Evolutionary conservation across 2,113 vertebrate species (phyloP).

Genomic region (Anguilla rostrata): DNA sequence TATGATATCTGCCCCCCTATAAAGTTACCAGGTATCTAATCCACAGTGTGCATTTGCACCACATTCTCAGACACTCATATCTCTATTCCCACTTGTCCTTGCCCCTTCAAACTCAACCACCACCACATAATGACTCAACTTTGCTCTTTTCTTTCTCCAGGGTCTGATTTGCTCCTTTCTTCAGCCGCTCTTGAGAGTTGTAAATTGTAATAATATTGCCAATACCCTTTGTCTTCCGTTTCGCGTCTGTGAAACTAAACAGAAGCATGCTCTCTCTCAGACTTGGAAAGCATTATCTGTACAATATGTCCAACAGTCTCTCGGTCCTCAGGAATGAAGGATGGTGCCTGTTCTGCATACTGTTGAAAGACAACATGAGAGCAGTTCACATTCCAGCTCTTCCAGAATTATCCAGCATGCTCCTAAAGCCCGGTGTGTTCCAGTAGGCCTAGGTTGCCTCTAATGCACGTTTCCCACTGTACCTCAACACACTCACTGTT

Average conservation of each 20-base stretch:
- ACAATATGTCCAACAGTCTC: not conserved
- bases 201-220: not conserved
- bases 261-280: not conserved
- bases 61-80: no score
- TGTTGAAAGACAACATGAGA: not conserved
- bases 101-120: no score
- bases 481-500: no score
- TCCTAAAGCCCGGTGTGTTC: no score
- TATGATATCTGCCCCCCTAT: no score
- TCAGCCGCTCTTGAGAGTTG: not conserved
- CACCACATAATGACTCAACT: no score
- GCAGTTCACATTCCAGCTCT: not conserved
- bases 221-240: not conserved
- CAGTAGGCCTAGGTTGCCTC: no score
- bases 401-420: not conserved
- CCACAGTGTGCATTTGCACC: no score
- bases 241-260: not conserved
- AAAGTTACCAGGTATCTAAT: no score
- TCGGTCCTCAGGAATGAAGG: not conserved
- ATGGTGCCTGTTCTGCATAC: not conserved
- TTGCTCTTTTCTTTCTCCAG: no score
- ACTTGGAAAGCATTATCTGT: not conserved
- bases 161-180: not conserved
- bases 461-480: no score
- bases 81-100: no score